Evolutionary conservation across 1,140 invertebrate species (phyloP), one percentile per base, ranked within the genome.

Genomic region (Mamestra configurata): DNA sequence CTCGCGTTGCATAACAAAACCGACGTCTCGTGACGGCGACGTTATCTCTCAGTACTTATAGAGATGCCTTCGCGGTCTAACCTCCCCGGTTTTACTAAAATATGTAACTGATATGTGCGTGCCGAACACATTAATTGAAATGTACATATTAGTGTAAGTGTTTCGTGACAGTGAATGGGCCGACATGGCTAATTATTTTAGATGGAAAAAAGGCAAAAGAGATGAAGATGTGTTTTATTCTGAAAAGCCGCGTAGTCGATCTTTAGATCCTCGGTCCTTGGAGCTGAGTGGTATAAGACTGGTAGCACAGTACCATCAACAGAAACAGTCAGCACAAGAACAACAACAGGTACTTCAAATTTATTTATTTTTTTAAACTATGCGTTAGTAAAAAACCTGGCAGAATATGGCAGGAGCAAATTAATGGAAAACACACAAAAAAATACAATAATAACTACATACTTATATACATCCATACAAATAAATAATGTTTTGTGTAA

Each of bases 181-280:
- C 82, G 91, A 80, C 49, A 97, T 97, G 97, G 96, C 96, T 43
- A 96, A 96, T 79, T 97, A 97, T 88, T 97, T 97, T 87, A 96
- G 96, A 83, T 97, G 97, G 97, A 97, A 97, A 84, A 96, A 96
- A 91, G 96, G 96, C 82, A 96, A 97, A 85, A 89, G 95, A 87
- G 96, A 96, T 89, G 96, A 97, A 86, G 96, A 96, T 84, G 82
- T 96, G 70, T 93, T 95, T 81, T 95, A 95, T 81, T 95, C 94
- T 55, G 90, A 95, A 64, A 97, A 97, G 78, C 97, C 97, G 2
- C 96, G 97, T 49, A 98, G 97, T 90, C 95, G 97, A 70, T 98
- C 97, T 10, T 92, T 98, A 85, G 97, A 98, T 93, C 96, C 97
- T 4, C 96, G 97, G 80, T 96, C 97, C 5, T 92, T 98, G 71